Evolutionary conservation across 92 coral and sea anemone species (phyloP).

Genomic region (Palythoa grandiflora): DNA sequence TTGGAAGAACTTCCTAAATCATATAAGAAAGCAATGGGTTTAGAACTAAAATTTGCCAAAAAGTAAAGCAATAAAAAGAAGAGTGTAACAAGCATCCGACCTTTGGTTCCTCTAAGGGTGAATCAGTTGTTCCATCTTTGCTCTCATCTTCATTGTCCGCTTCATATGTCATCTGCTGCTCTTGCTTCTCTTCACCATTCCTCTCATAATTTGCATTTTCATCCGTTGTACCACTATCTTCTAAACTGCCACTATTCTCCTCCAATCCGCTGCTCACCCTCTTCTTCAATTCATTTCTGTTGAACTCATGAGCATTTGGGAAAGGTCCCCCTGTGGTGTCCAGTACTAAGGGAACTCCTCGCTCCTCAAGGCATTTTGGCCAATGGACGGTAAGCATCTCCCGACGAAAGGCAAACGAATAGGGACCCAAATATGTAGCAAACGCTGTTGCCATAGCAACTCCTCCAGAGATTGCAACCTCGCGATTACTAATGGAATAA

Average conservation of each 20-base stretch:
- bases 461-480: conserved; percentile 92
- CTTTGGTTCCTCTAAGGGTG: background rate
- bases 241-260: background rate
- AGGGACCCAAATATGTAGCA: conserved; percentile 98
- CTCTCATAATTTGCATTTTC: conserved; percentile 55
- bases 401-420: conserved; percentile 88
- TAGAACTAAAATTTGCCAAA: background rate
- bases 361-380: conserved; percentile 95
- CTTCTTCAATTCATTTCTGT: conserved; percentile 50
- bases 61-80: background rate
- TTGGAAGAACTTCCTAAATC: too few species aligned
- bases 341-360: conserved; percentile 90
- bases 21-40: too few species aligned
- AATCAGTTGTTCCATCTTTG: background rate
- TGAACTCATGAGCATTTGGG: conserved; percentile 67
- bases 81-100: background rate
- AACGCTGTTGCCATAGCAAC: conserved; percentile 98
- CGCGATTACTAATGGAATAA: conserved; percentile 84
- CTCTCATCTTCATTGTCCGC: background rate
- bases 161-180: background rate
- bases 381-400: conserved; percentile 92
- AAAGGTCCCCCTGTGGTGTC: conserved; percentile 74
- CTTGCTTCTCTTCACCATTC: conserved; percentile 19
- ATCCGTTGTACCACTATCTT: conserved; percentile 2
- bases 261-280: conserved; percentile 56